Conservation (phyloP, 2,888 invertebrate species). For the Mylabris sibirica region DNA sequence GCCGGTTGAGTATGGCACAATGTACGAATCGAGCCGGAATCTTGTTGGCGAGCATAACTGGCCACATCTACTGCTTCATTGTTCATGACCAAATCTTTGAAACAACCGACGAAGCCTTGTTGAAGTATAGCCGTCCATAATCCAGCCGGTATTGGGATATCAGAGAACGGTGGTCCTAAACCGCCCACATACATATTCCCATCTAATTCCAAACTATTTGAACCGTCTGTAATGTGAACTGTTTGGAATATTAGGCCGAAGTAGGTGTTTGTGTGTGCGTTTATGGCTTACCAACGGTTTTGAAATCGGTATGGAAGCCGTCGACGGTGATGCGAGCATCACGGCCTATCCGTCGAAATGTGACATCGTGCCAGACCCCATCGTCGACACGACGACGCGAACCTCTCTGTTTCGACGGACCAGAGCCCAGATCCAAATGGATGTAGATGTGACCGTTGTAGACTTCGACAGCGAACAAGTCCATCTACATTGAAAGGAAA, state of each 20-base stretch:
- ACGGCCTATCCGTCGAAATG: constrained; percentile 80
- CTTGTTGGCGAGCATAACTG: constrained; percentile 87
- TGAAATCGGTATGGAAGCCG: constrained; percentile 86
- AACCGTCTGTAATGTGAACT: constrained; percentile 69
- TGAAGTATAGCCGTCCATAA: constrained; percentile 90
- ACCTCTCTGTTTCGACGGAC: constrained; percentile 84
- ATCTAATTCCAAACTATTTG: constrained; percentile 86
- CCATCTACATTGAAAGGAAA: constrained; percentile 69
- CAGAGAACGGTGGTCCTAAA: constrained; percentile 80
- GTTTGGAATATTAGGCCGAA: no score
- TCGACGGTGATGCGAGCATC: constrained; percentile 91
- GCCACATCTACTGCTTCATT: constrained; percentile 89
- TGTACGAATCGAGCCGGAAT: constrained; percentile 87
- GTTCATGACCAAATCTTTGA: constrained; percentile 88
- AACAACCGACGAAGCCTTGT: constrained; percentile 93
- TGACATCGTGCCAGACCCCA: constrained; percentile 91
- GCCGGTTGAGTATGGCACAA: constrained; percentile 85
- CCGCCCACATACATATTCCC: constrained; percentile 91
- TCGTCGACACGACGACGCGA: constrained; percentile 86
- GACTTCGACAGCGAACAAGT: constrained; percentile 93
- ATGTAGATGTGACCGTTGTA: constrained; percentile 93
- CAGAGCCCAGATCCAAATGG: constrained; percentile 91
- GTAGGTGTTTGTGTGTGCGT: no score
- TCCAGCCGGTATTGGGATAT: constrained; percentile 80
- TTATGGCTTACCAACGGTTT: constrained; percentile 73